A percentile compares a stretch with the other conserved stretches of the same genome.
Evolutionary conservation across 2,888 invertebrate species (phyloP).

Genomic region (Timandra comae): DNA sequence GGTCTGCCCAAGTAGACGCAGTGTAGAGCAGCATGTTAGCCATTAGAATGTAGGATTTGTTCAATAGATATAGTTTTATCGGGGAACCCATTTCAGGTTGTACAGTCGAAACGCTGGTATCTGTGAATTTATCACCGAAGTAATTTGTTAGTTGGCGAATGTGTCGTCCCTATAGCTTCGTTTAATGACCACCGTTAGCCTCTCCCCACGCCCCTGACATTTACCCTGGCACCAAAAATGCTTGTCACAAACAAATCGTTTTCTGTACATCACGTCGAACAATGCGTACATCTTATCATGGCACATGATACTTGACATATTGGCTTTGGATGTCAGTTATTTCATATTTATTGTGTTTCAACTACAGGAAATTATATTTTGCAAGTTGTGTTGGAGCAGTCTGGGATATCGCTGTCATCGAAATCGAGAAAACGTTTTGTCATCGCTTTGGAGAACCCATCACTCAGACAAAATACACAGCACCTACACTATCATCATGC

Average conservation of each 20-base stretch:
- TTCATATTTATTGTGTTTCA: slow-evolving; percentile 9
- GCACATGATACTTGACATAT: slow-evolving; percentile 40
- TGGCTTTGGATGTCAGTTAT: slow-evolving; percentile 32
- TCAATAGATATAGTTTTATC: slow-evolving; percentile 14
- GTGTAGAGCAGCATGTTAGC: slow-evolving; percentile 16
- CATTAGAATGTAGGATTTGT: slow-evolving; percentile 6
- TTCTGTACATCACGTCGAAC: slow-evolving; percentile 43
- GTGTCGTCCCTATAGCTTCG: slow-evolving; percentile 69
- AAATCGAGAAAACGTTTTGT: slow-evolving; percentile 42
- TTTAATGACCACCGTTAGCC: slow-evolving; percentile 57
- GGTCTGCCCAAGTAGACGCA: too few relatives aligned
- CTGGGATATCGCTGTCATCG: slow-evolving; percentile 11
- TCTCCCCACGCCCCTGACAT: slow-evolving; percentile 46
- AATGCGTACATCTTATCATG: slow-evolving; percentile 41
- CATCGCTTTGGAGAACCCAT: slow-evolving; percentile 58
- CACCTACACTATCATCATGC: slow-evolving; percentile 68
- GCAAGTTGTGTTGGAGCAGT: slow-evolving; percentile 4
- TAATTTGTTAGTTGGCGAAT: slow-evolving; percentile 70
- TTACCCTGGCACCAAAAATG: slow-evolving; percentile 53
- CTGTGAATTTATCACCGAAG: slow-evolving; percentile 55
- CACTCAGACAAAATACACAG: slow-evolving; percentile 62
- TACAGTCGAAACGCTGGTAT: slow-evolving; percentile 61
- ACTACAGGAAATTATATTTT: slow-evolving; percentile 1
- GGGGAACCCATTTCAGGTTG: slow-evolving; percentile 39
- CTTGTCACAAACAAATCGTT: slow-evolving; percentile 63